Evolutionary conservation across 2,113 vertebrate genomes (phyloP).

Genomic region (Okapia johnstoni): DNA sequence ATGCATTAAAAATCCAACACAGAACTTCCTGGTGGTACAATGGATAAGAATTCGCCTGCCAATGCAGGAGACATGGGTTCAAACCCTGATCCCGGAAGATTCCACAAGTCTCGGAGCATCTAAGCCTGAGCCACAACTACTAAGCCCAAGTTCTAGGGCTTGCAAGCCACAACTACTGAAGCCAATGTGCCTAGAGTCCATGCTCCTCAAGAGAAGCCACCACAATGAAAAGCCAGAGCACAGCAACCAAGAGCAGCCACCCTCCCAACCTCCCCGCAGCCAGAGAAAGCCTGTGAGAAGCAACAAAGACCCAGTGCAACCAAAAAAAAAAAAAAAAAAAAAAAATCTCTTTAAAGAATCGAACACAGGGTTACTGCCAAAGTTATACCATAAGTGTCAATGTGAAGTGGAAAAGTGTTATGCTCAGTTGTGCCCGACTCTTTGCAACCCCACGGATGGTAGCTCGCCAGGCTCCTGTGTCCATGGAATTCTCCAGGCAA

Average conservation of each 20-base stretch:
- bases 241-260: background rate
- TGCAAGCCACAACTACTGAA: background rate
- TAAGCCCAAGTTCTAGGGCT: background rate
- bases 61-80: background rate
- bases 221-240: accelerated
- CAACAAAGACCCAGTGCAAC: background rate
- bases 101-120: background rate
- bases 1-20: background rate
- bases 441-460: background rate
- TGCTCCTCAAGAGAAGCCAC: background rate
- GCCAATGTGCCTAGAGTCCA: background rate
- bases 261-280: background rate
- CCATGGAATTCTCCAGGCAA: background rate
- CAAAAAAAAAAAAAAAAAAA: background rate
- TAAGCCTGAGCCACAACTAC: background rate
- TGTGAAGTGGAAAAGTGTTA: background rate
- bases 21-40: background rate
- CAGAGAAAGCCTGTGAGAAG: background rate
- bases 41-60: background rate
- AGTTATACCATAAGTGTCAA: background rate
- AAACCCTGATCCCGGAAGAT: background rate
- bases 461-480: background rate
- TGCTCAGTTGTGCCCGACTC: background rate
- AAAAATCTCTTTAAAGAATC: background rate
- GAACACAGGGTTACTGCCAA: background rate